Percentiles rank a stretch among this genome's conserved stretches.
Conservation (phyloP, 2,113 vertebrate genomes). For the Numenius arquata region DNA sequence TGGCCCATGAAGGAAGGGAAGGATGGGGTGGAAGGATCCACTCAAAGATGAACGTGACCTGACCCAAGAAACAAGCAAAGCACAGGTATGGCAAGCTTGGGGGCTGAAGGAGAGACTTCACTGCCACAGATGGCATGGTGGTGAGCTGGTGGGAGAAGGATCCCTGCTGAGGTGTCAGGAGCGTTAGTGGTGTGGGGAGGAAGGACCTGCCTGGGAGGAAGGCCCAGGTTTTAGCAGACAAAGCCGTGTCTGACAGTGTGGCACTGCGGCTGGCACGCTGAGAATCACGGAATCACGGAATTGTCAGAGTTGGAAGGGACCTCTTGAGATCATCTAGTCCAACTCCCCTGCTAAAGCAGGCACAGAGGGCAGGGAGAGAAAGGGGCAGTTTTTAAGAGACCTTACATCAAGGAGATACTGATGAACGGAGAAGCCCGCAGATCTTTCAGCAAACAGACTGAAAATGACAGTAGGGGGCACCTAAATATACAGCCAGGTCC, state of each 20-base stretch:
- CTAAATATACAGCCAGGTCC: neutral
- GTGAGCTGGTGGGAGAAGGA: neutral
- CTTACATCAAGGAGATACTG: neutral
- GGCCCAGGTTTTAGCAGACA: neutral
- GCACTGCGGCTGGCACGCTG: neutral
- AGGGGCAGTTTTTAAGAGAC: neutral
- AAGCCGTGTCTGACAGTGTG: neutral
- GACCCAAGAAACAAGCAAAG: neutral
- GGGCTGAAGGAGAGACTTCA: neutral
- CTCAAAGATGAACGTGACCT: neutral
- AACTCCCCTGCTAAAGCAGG: too few species aligned
- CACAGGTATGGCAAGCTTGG: neutral
- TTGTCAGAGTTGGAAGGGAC: too few species aligned
- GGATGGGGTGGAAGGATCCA: neutral
- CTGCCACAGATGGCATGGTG: neutral
- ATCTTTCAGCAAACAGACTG: neutral
- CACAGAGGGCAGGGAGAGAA: neutral
- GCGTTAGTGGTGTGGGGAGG: neutral
- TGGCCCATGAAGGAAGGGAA: neutral
- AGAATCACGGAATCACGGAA: too few species aligned
- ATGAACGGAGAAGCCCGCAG: neutral
- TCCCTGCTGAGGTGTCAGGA: neutral
- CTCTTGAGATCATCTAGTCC: too few species aligned
- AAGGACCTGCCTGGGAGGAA: neutral
- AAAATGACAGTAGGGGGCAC: neutral